These are phyloP conservation scores for Eulemur coronatus DNA, from an alignment of 2,797 vertebrate species.

Conservation along the genomic window DNA sequence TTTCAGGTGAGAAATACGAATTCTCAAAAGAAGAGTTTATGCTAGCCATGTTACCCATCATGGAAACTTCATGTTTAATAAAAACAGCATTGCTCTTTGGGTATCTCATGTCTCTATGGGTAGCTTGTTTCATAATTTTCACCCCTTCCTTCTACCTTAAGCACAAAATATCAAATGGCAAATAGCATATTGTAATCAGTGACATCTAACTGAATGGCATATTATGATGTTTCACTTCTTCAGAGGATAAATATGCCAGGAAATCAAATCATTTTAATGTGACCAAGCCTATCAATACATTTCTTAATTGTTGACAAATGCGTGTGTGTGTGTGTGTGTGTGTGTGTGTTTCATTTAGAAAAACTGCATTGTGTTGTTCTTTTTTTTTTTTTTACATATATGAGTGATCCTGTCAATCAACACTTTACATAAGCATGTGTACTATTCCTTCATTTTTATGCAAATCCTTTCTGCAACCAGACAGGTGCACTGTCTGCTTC, in stretches of 20 bases:
- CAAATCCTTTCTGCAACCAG: conserved; percentile 75
- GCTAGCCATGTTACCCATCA: not conserved
- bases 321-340: not conserved
- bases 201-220: not conserved
- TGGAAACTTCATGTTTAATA: not conserved
- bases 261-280: not conserved
- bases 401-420: not conserved
- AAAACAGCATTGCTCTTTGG: not conserved
- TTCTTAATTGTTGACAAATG: not conserved
- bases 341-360: not conserved
- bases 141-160: not conserved
- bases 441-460: conserved; percentile 76
- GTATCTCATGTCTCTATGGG: not conserved
- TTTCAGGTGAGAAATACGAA: conserved; percentile 2
- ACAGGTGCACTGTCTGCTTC: conserved; percentile 79
- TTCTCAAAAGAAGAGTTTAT: conserved; percentile 3
- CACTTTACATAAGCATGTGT: conserved; percentile 63
- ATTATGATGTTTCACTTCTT: not conserved
- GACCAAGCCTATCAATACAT: not conserved
- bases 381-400: not conserved
- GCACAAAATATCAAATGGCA: not conserved
- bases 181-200: not conserved
- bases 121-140: not conserved
- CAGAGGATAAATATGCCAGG: not conserved
- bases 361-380: not conserved